These are phyloP conservation scores for Amazona finschi DNA, from an alignment of 2,797 vertebrate species.

Conservation along the genomic window DNA sequence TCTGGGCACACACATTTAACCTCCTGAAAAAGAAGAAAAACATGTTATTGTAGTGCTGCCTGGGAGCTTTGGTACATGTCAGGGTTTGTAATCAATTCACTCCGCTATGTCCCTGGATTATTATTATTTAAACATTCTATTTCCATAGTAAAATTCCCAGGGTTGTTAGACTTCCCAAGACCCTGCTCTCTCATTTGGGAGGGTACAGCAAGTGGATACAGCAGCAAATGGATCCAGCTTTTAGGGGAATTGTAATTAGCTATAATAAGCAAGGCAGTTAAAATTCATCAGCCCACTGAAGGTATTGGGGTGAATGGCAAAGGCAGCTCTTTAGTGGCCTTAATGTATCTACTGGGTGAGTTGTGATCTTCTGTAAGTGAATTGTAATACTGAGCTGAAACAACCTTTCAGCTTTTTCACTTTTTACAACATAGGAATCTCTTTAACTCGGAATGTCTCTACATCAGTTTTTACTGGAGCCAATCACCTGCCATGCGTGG, in stretches of 20 bases:
- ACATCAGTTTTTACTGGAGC: conserved; percentile 96
- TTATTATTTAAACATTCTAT: neutral
- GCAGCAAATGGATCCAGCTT: neutral
- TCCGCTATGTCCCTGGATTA: neutral
- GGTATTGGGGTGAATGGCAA: neutral
- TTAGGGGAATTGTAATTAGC: neutral
- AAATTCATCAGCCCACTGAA: neutral
- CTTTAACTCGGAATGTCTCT: conserved; percentile 90
- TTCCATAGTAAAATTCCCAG: neutral
- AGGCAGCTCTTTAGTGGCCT: neutral
- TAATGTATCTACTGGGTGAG: neutral
- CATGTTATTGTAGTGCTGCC: neutral
- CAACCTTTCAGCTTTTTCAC: conserved; percentile 55
- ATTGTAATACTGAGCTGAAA: neutral
- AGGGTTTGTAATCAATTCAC: neutral
- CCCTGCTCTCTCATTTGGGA: neutral
- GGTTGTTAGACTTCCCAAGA: neutral
- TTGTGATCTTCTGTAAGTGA: neutral
- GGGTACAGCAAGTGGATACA: neutral
- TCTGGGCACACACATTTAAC: neutral
- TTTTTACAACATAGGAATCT: conserved; percentile 71
- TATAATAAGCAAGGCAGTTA: neutral
- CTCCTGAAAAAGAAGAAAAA: neutral
- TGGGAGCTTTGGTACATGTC: neutral
- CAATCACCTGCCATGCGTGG: conserved; percentile 99